Conservation (phyloP, 2,113 vertebrate genomes). For the Atractosteus spatula region DNA sequence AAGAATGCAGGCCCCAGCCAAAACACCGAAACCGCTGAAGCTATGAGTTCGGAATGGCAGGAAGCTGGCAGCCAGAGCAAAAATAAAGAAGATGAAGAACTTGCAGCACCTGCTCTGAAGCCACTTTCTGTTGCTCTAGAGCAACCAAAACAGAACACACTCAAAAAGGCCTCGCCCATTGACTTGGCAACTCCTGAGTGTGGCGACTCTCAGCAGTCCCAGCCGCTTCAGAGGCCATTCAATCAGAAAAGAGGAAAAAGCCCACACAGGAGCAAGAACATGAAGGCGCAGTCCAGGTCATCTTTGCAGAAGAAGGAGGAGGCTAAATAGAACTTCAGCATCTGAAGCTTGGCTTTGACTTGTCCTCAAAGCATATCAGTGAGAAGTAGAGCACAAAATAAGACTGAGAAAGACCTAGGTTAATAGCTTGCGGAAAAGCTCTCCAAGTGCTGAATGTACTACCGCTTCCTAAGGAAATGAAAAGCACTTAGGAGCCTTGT, state of each 20-base stretch:
- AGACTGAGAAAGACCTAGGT: background rate
- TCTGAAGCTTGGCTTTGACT: background rate
- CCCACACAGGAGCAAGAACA: constrained; percentile 35
- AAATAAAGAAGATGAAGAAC: constrained; percentile 1
- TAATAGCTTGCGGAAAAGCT: constrained; percentile 27
- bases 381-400: background rate
- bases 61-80: constrained; percentile 1
- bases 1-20: constrained; percentile 17
- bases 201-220: constrained; percentile 30
- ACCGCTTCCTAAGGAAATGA: constrained; percentile 41
- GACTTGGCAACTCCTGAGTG: constrained; percentile 36
- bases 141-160: background rate
- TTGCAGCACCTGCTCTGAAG: background rate
- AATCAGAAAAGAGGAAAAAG: constrained; percentile 38
- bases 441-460: constrained; percentile 3
- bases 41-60: background rate
- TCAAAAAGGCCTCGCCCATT: constrained; percentile 23
- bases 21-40: background rate
- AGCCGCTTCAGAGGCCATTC: constrained; percentile 50
- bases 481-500: constrained; percentile 48
- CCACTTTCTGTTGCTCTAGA: background rate
- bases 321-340: background rate
- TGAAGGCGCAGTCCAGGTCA: constrained; percentile 46
- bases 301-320: constrained; percentile 54
- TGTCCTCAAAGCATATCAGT: constrained; percentile 5